Evolutionary conservation across 2,797 vertebrate genomes (phyloP), one percentile per base, ranked within the genome.

Genomic region (Emydoidea blandingii): DNA sequence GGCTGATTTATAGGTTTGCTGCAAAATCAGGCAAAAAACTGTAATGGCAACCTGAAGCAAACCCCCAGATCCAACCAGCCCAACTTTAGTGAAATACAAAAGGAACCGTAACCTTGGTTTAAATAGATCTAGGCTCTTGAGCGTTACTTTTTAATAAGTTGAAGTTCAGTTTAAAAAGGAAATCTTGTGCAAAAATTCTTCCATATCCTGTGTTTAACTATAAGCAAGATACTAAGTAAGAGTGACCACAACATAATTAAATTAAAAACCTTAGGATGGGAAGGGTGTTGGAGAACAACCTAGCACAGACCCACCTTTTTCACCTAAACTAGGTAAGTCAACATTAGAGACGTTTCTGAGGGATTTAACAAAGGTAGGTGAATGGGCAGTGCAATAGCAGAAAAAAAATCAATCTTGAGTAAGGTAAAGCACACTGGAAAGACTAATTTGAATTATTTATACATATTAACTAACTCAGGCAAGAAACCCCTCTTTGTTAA

Each of bases 151-250:
- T 90, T 44, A 50, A 54, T 93, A 94, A 90, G 90, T 86, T 86
- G 65, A 95, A 94, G 68, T 93, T 68, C 81, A 94, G 91, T 94
- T 90, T 76, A 83, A 94, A 90, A 96, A 96, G 90, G 95, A 97
- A 97, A 80, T 93, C 94, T 95, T 85, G 96, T 92, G 47, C 49
- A 79, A 9, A 65, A 90, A n/a, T 34, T n/a, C 59, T 14, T 62
- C 59, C 15, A 62, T 62, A 34, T 34, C 15, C 59, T 8, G 3
- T 62, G 14, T 62, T 97, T 94, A 96, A 93, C 88, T 94, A 94
- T 96, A 91, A 62, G 96, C 95, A 91, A 97, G 76, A 72, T 62
- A 68, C 92, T 93, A 95, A 95, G 79, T 44, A 91, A 91, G 81
- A 91, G 84, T 81, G 76, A 92, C 87, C 1, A 0, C 12, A 23